Percentiles rank a stretch among this genome's conserved stretches.
Conservation (phyloP, 2,888 invertebrate species). For the Pherbina coryleti region DNA sequence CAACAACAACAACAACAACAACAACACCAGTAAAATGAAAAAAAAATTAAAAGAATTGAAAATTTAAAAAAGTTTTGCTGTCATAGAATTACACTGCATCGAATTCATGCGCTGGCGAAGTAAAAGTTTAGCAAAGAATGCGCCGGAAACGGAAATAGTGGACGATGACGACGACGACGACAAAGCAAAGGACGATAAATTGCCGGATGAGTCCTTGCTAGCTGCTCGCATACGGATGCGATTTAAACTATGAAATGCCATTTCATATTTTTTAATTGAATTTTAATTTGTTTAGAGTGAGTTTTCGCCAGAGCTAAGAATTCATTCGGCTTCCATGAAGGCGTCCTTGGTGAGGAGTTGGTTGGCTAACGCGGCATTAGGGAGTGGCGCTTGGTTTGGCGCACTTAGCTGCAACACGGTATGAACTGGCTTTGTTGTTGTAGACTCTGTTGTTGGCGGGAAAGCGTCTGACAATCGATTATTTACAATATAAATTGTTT, state of each 20-base stretch:
- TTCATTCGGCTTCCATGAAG: constrained; percentile 29
- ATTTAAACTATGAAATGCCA: constrained; percentile 59
- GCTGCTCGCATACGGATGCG: constrained; percentile 32
- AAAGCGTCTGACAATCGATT: constrained; percentile 59
- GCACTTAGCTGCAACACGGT: not conserved
- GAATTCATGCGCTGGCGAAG: not conserved
- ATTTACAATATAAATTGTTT: constrained; percentile 63
- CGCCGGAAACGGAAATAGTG: not conserved
- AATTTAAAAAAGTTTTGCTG: constrained; percentile 6
- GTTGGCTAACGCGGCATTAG: not conserved
- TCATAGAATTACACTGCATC: constrained; percentile 24
- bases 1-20: not conserved
- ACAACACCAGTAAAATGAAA: not conserved
- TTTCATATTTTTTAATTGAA: constrained; percentile 68
- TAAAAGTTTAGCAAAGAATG: constrained; percentile 1
- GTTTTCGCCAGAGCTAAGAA: constrained; percentile 51
- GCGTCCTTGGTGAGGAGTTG: not conserved
- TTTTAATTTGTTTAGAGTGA: constrained; percentile 67
- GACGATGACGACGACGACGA: not conserved
- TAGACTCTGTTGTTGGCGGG: constrained; percentile 35
- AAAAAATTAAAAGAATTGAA: not conserved
- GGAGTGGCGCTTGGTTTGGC: not conserved
- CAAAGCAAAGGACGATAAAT: constrained; percentile 3
- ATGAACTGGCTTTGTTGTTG: not conserved
- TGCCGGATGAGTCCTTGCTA: constrained; percentile 2